Evolutionary conservation across 2,888 invertebrate genomes (phyloP).

Genomic region (Tribolium freemani): DNA sequence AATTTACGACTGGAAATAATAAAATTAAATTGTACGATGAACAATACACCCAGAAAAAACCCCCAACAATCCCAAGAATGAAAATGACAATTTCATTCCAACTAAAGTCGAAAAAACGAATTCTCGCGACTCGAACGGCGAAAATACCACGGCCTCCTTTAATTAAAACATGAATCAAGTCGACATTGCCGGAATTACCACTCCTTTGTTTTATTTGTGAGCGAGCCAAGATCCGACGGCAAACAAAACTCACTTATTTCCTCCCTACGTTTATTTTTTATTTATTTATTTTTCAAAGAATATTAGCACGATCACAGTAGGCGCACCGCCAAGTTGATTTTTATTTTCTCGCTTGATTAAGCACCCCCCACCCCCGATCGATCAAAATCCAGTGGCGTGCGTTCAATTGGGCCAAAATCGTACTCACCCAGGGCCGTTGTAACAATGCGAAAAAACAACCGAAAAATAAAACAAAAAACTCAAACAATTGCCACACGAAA

Average conservation of each 20-base stretch:
- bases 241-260: background rate
- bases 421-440: conserved; percentile 66
- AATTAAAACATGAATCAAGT: conserved; percentile 30
- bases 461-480: conserved; percentile 51
- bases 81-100: conserved; percentile 65
- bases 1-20: conserved; percentile 9
- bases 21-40: conserved; percentile 4
- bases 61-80: conserved; percentile 59
- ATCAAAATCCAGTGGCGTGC: background rate
- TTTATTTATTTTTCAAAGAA: background rate
- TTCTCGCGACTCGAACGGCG: conserved; percentile 3
- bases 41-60: conserved; percentile 42
- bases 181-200: conserved; percentile 11
- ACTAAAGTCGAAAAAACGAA: conserved; percentile 44
- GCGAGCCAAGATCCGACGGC: conserved; percentile 18
- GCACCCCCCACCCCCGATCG: background rate
- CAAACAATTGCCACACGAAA: conserved; percentile 47
- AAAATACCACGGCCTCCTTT: conserved; percentile 2
- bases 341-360: background rate
- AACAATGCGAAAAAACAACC: conserved; percentile 53
- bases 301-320: background rate
- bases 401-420: background rate
- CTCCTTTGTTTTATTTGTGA: background rate
- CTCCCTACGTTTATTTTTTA: background rate
- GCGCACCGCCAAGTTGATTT: background rate